Evolutionary conservation across 2,797 vertebrate genomes (phyloP).

Genomic region (Oryzias sinensis): DNA sequence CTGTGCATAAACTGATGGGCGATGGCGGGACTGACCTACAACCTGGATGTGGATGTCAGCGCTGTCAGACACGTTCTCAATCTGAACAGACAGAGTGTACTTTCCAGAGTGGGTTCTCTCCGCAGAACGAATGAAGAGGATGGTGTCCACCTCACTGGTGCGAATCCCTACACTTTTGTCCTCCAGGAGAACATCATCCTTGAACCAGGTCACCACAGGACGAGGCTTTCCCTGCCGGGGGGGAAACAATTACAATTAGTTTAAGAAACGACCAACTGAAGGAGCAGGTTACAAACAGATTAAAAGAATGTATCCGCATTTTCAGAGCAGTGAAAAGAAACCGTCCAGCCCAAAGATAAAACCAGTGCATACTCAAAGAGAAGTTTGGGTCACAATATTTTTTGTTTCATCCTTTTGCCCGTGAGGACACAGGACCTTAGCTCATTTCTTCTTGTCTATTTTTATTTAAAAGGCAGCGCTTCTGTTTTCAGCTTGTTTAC

Average conservation of each 20-base stretch:
- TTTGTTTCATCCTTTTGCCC: conserved; percentile 46
- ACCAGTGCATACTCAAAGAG: conserved; percentile 34
- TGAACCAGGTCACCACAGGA: conserved; percentile 84
- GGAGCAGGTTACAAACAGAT: too few species aligned
- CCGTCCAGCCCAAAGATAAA: conserved; percentile 27
- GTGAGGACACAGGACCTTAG: conserved; percentile 17
- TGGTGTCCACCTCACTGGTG: conserved; percentile 81
- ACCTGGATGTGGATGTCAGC: conserved; percentile 82
- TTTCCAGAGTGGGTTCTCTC: conserved; percentile 82
- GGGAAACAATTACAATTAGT: background rate
- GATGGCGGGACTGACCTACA: conserved; percentile 78
- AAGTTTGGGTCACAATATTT: conserved; percentile 19
- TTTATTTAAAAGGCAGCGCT: conserved; percentile 29
- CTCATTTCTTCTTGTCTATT: conserved; percentile 37
- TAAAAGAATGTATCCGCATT: too few species aligned
- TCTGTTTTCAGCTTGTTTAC: conserved; percentile 22
- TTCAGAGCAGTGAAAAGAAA: too few species aligned
- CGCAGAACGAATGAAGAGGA: conserved; percentile 86
- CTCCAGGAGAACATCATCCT: conserved; percentile 80
- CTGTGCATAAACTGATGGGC: background rate
- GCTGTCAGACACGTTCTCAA: conserved; percentile 84
- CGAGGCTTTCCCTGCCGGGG: conserved; percentile 85
- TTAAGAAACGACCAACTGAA: too few species aligned
- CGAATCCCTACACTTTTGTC: conserved; percentile 72
- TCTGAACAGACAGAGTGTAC: conserved; percentile 82